Conservation (phyloP, 35 echinoderm and acorn worm species). For the Ptychodera flava region DNA sequence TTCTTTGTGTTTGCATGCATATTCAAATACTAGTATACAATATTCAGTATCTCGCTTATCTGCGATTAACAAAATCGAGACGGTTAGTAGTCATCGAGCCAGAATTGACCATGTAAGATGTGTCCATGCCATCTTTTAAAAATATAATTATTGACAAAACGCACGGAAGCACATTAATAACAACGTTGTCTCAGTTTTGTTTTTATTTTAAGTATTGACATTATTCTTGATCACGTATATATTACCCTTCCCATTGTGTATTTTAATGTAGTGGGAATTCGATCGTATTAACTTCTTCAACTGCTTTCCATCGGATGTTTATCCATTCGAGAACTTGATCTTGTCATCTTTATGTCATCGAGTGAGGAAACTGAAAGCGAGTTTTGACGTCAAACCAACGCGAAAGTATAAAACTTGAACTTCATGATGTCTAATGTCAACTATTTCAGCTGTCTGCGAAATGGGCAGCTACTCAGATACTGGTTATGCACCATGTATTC, state of each 20-base stretch:
- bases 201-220: no score
- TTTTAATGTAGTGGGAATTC: not conserved
- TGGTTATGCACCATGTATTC: slow-evolving; percentile 32
- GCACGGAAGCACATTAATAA: no score
- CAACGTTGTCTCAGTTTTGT: no score
- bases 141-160: no score
- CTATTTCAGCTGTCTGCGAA: slow-evolving; percentile 25
- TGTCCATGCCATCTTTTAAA: not conserved
- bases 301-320: not conserved
- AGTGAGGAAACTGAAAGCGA: not conserved
- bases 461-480: slow-evolving; percentile 33
- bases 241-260: no score
- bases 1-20: not conserved
- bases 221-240: no score
- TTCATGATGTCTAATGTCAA: not conserved
- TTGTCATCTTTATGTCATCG: not conserved
- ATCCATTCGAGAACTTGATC: not conserved
- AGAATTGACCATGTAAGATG: not conserved
- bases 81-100: no score
- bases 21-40: not conserved
- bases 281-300: not conserved
- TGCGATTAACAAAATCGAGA: no score
- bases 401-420: not conserved
- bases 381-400: not conserved
- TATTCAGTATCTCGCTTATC: no score